phyloP scores from a whole-genome alignment of 2,797 vertebrate species.

The Hydrocynus forskahlii region DNA sequence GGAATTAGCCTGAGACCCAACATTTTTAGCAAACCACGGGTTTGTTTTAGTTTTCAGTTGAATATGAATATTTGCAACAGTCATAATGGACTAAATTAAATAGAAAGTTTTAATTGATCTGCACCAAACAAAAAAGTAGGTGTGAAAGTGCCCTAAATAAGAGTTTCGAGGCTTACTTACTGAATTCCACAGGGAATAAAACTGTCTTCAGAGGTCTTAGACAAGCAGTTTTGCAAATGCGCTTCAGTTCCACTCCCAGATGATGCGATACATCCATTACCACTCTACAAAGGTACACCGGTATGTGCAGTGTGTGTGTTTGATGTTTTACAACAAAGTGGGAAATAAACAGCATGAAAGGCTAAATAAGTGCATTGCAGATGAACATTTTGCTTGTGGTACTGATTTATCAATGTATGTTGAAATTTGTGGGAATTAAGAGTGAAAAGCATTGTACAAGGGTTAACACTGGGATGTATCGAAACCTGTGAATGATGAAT shows the following conservation, averaged over 20 bases:
- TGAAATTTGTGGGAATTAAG: no score
- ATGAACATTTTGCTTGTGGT: not conserved
- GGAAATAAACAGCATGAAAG: not conserved
- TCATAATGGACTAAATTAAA: no score
- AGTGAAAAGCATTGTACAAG: no score
- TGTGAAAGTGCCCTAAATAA: not conserved
- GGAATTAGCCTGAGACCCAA: no score
- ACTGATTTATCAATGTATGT: not conserved
- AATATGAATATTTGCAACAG: no score
- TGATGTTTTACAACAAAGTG: not conserved
- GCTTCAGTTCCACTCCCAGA: not conserved
- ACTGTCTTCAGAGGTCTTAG: not conserved
- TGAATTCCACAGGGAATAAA: not conserved
- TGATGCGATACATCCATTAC: not conserved
- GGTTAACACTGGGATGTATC: no score
- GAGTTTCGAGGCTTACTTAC: not conserved
- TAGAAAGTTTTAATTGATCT: no score
- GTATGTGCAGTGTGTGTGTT: not conserved
- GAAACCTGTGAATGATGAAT: not conserved
- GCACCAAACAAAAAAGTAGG: no score
- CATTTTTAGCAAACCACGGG: no score
- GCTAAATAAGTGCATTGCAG: not conserved
- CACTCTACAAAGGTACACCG: not conserved
- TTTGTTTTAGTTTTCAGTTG: no score
- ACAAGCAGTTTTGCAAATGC: not conserved